Conservation (phyloP, 2,797 vertebrate genomes). For the Malacoraja senta region DNA sequence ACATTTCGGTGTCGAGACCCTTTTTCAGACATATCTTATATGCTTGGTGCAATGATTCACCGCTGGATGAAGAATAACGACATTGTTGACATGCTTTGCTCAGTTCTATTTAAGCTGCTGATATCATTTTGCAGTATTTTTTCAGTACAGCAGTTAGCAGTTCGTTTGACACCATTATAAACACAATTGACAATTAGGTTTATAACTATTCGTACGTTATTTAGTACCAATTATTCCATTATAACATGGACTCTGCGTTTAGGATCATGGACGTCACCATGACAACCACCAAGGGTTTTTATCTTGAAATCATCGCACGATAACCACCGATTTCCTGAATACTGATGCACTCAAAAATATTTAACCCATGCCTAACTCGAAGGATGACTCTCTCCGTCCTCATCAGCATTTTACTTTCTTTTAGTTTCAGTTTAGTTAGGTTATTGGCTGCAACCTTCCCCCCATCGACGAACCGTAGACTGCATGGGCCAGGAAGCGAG, state of each 20-base stretch:
- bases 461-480: too few relatives aligned
- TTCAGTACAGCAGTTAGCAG: not conserved
- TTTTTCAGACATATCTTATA: not conserved
- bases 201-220: not conserved
- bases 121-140: not conserved
- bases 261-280: not conserved
- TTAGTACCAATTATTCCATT: conserved; percentile 26
- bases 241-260: not conserved
- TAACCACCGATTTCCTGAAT: not conserved
- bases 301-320: not conserved
- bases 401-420: too few relatives aligned
- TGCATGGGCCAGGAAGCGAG: too few relatives aligned
- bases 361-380: not conserved
- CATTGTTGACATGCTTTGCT: not conserved
- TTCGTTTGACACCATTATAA: not conserved
- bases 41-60: not conserved
- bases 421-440: too few relatives aligned
- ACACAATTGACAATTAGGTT: not conserved
- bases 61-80: not conserved
- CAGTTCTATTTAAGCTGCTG: not conserved
- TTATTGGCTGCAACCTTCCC: too few relatives aligned
- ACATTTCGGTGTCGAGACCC: too few relatives aligned
- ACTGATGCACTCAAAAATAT: not conserved
- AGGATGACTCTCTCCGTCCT: too few relatives aligned
- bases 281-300: conserved; percentile 6